These are phyloP conservation scores for Sula dactylatra DNA, from an alignment of 2,113 vertebrate genomes.

Conservation along the genomic window DNA sequence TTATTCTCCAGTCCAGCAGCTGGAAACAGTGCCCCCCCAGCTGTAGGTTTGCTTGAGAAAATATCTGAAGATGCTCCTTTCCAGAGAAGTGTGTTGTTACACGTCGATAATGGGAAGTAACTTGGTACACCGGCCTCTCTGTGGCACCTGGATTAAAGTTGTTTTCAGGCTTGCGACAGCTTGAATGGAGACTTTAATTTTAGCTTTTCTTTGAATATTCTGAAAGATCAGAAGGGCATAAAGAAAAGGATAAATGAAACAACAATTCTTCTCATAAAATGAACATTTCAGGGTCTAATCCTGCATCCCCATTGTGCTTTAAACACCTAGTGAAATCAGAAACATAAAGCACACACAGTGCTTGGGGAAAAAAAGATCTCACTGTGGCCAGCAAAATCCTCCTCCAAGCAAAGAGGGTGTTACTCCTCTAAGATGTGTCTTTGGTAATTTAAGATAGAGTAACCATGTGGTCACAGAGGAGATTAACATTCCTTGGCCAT, in stretches of 20 bases:
- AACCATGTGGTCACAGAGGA: slow-evolving; percentile 5
- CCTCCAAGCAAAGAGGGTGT: neutral
- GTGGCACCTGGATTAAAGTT: neutral
- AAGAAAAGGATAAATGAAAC: neutral
- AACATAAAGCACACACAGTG: neutral
- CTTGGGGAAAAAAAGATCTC: neutral
- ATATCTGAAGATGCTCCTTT: neutral
- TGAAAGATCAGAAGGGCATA: neutral
- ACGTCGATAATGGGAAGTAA: neutral
- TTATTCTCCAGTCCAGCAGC: neutral
- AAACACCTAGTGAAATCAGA: slow-evolving; percentile 14
- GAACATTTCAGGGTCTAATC: neutral
- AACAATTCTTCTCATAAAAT: neutral
- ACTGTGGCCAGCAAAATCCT: neutral
- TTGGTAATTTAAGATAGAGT: slow-evolving; percentile 3
- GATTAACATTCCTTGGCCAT: slow-evolving; percentile 51
- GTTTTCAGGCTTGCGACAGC: neutral
- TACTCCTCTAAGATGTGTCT: neutral
- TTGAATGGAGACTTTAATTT: neutral
- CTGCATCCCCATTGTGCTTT: neutral
- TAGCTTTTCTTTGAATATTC: neutral
- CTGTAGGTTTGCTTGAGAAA: neutral
- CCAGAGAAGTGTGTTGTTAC: neutral
- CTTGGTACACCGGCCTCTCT: neutral
- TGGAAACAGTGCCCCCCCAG: neutral